Evolutionary conservation across 2,797 vertebrate species (phyloP), one percentile per base, ranked within the genome.

Genomic region (Odontamblyopus rebecca): DNA sequence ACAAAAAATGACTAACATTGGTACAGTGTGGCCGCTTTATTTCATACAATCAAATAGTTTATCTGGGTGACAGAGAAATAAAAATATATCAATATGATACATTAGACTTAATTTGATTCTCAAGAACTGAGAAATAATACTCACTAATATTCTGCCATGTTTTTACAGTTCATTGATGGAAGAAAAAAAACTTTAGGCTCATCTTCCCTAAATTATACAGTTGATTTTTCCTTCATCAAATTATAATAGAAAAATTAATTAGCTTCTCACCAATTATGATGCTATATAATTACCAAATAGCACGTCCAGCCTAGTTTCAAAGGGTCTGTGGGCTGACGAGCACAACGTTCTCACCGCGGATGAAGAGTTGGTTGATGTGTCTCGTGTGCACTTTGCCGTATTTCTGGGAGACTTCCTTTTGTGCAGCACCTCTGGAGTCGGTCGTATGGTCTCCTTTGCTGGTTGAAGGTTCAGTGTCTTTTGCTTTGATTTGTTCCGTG

Each of bases 301-400:
- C 6, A 6, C 3, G 19, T 62, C 18, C 4, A 6, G 59, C 59
- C 61, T 19, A 13, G 2, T 4, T 27, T 89, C 84, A 91, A 92
- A 94, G 95, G 5, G 95, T 93, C 73, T 95, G 93, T n/a, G 96
- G 93, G 82, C 97, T 96, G 11, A 99, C 94, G 77, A 99, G 93
- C 80, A 99, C 84, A 32, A 99, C 89, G 56, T 95, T 99, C 89
- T 99, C 98, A 0, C 98, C 98, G 26, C 98, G 93, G 84, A 99
- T 96, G 76, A 99, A 99, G 44, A 99, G 95, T 91, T 99, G 98
- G 87, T 96, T 98, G 72, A 99, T 94, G 82, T 99, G 98, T 4
- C 98, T 95, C 0, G 91, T 96, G 67, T 94, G 96, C 76, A 99
- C 95, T 88, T 93, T 94, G 66, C 97, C 96, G 48, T 97, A 97